phyloP scores from a whole-genome alignment of 2,797 vertebrate species.

The Lophius americanus region DNA sequence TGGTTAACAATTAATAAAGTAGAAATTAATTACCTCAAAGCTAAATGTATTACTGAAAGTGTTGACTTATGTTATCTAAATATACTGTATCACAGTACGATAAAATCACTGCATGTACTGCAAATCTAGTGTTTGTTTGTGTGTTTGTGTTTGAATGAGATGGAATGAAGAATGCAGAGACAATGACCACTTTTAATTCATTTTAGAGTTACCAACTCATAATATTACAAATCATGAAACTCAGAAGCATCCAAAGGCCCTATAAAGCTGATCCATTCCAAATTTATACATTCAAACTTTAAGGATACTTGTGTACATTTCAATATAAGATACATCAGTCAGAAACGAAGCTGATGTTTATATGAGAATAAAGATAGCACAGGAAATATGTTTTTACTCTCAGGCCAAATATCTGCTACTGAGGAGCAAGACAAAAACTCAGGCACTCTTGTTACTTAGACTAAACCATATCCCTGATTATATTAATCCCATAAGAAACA shows the following conservation, averaged over 20 bases:
- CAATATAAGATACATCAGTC: constrained; percentile 38
- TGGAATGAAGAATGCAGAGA: constrained; percentile 57
- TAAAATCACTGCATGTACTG: neutral
- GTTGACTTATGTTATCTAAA: neutral
- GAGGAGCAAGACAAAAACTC: constrained; percentile 17
- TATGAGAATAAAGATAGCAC: too few species aligned
- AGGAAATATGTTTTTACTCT: too few species aligned
- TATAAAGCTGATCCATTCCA: neutral
- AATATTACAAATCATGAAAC: constrained; percentile 11
- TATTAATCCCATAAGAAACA: constrained; percentile 34
- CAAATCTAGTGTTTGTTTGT: constrained; percentile 11
- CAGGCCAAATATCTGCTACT: constrained; percentile 27
- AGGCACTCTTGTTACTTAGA: constrained; percentile 8
- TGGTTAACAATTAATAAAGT: constrained; percentile 9
- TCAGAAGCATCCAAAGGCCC: constrained; percentile 8
- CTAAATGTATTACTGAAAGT: neutral
- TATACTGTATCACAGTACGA: constrained; percentile 1
- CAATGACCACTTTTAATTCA: constrained; percentile 44
- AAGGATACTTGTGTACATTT: constrained; percentile 34
- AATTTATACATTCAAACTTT: constrained; percentile 36
- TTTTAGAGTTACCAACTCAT: constrained; percentile 30
- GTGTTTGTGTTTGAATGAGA: constrained; percentile 33
- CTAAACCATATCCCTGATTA: constrained; percentile 54
- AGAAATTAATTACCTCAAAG: constrained; percentile 5
- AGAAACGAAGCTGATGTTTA: constrained; percentile 12